Base-by-base conservation (phyloP, 1,140 invertebrate genomes). In the Trialeurodes vaporariorum region DNA sequence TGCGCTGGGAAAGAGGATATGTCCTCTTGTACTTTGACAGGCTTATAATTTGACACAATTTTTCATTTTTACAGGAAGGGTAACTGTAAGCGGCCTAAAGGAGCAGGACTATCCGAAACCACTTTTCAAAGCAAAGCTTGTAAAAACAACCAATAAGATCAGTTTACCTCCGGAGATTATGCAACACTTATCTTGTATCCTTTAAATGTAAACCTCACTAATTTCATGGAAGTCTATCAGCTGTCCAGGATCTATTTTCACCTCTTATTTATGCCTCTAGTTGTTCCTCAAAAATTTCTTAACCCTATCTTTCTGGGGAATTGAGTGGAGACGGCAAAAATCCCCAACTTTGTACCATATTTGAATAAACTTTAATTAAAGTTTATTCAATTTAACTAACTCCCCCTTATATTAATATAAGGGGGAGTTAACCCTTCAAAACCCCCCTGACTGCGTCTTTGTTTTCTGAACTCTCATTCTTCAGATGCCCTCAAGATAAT, bases 181-280 rank as follows among this genome's bases (percentile, higher is more conserved):
- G 77, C 93, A 97, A 79, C 92, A 96, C 77, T 94, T 96, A 83
- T 86, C 87, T 72, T 91, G 92, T 94, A 91, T 88, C 87, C 85
- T 90, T 87, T 84, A 71, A 66, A 11, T 34, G 27, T 68, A 23
- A 25, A 64, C 62, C 24, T 22, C 27, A 0, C 1, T 22, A 65
- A 23, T 67, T 71, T 34, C 64, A 68, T 72, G 27, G n/a, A 60
- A 34, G 40, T 68, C 26, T 59, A 65, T 63, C 64, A 23, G 40
- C 11, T 68, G 58, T 25, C 63, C 59, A 63, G 34, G 60, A 61
- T 40, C 58, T 59, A 58, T 68, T 64, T 21, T 62, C 40, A 68
- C 66, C 40, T 73, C 63, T 27, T 60, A 60, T 65, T 11, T 34
- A 27, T 17, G 23, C 26, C 1, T 60, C n/a, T 25, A 66, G 34